Evolutionary conservation across 2,888 invertebrate species (phyloP).

Genomic region (Unio pictorum): DNA sequence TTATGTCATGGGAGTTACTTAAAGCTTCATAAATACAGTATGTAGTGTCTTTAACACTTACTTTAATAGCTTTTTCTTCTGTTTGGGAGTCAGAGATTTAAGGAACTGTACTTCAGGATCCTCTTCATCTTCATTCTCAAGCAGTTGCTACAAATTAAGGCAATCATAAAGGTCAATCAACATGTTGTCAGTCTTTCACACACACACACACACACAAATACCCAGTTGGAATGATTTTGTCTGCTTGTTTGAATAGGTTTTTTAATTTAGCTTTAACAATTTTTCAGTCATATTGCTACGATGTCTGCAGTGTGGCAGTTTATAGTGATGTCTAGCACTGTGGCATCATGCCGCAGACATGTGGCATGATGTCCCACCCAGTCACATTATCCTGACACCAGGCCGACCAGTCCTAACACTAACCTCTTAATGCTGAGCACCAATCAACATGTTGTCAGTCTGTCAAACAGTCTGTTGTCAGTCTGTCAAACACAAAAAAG

Average conservation of each 20-base stretch:
- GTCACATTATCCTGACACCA: too few relatives aligned
- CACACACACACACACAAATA: not conserved
- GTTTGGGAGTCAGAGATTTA: slow-evolving; percentile 87
- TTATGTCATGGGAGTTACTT: not conserved
- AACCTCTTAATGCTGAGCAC: too few relatives aligned
- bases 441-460: not conserved
- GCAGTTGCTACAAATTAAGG: slow-evolving; percentile 35
- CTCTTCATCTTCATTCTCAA: slow-evolving; percentile 61
- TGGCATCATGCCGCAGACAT: too few relatives aligned
- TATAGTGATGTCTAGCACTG: too few relatives aligned
- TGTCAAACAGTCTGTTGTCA: too few relatives aligned
- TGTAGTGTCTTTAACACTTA: slow-evolving; percentile 66
- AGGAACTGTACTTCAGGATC: slow-evolving; percentile 80
- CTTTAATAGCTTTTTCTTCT: slow-evolving; percentile 92
- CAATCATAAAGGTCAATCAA: not conserved
- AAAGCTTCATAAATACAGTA: not conserved
- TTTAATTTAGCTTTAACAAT: too few relatives aligned
- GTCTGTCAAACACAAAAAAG: not conserved
- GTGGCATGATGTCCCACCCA: too few relatives aligned
- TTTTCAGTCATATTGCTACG: too few relatives aligned
- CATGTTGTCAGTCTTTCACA: not conserved
- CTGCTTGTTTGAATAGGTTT: too few relatives aligned
- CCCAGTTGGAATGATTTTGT: not conserved
- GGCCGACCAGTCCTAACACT: too few relatives aligned
- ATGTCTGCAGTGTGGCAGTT: too few relatives aligned